These are phyloP conservation scores for Riptortus pedestris DNA, from an alignment of 1,140 invertebrate genomes.

Conservation along the genomic window DNA sequence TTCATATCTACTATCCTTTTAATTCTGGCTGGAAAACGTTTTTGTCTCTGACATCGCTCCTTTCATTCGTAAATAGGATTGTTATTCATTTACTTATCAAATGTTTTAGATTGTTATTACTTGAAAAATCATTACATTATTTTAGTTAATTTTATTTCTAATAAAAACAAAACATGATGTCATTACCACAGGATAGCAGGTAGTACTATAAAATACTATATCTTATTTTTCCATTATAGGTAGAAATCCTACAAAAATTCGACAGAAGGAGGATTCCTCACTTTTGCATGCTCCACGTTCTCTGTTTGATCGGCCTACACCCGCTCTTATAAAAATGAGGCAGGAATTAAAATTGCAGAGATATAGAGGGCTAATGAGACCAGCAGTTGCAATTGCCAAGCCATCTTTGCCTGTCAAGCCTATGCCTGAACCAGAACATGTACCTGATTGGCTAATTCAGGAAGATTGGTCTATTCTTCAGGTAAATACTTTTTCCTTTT, in stretches of 20 bases:
- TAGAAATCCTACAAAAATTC: constrained; percentile 37
- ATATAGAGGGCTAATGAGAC: constrained; percentile 50
- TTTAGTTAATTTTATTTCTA: no score
- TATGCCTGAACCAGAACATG: constrained; percentile 48
- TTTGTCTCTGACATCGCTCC: no score
- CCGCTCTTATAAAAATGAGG: constrained; percentile 63
- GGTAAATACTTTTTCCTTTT: constrained; percentile 35
- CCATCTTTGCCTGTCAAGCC: constrained; percentile 43
- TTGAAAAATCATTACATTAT: no score
- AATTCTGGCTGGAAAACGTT: no score
- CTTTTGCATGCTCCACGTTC: constrained; percentile 64
- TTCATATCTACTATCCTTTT: no score
- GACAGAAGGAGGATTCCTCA: constrained; percentile 58
- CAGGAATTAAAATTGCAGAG: constrained; percentile 66
- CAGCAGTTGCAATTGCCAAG: constrained; percentile 48
- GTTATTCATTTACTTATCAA: no score
- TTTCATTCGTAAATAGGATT: no score
- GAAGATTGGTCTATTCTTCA: constrained; percentile 78
- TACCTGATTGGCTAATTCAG: constrained; percentile 76
- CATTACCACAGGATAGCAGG: no score
- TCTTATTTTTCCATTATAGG: constrained; percentile 24
- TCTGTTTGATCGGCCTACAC: constrained; percentile 74
- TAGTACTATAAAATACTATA: no score
- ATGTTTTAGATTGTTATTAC: no score
- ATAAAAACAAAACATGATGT: no score